Evolutionary conservation across 2,797 vertebrate genomes (phyloP).

Genomic region (Pantherophis vulpinus): DNA sequence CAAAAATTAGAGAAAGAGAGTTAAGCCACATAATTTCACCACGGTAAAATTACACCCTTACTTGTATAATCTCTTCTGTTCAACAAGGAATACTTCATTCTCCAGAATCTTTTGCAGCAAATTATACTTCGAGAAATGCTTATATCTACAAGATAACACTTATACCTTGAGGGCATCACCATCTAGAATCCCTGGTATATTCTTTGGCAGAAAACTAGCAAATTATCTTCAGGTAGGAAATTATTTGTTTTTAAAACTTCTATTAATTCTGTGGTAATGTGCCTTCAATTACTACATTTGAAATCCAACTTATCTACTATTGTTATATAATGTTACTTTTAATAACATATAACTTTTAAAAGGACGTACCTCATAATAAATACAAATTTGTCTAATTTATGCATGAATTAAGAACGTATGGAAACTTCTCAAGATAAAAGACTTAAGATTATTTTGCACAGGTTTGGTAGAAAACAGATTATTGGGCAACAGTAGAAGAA

Average conservation of each 20-base stretch:
- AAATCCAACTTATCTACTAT: neutral
- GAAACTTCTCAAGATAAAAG: neutral
- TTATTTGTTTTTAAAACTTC: conserved; percentile 8
- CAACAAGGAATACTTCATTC: conserved; percentile 67
- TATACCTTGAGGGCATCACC: conserved; percentile 58
- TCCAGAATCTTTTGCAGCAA: conserved; percentile 60
- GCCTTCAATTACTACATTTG: neutral
- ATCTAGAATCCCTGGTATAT: conserved; percentile 54
- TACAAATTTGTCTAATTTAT: neutral
- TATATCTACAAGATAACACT: conserved; percentile 54
- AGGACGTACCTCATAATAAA: neutral
- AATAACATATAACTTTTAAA: neutral
- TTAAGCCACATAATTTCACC: conserved; percentile 72
- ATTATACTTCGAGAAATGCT: conserved; percentile 62
- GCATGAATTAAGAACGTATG: neutral
- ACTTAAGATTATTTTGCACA: neutral
- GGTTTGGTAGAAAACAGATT: neutral
- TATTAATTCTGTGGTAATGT: neutral
- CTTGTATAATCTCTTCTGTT: conserved; percentile 65
- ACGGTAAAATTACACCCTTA: conserved; percentile 70
- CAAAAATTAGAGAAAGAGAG: conserved; percentile 67
- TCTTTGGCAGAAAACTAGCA: conserved; percentile 56
- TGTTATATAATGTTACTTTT: neutral
- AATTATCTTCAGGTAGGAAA: conserved; percentile 71
- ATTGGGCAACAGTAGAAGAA: neutral